A percentile compares a stretch with the other conserved stretches of the same genome.
These are phyloP conservation scores for Silurus asotus DNA, from an alignment of 2,113 vertebrate species.

Conservation along the genomic window DNA sequence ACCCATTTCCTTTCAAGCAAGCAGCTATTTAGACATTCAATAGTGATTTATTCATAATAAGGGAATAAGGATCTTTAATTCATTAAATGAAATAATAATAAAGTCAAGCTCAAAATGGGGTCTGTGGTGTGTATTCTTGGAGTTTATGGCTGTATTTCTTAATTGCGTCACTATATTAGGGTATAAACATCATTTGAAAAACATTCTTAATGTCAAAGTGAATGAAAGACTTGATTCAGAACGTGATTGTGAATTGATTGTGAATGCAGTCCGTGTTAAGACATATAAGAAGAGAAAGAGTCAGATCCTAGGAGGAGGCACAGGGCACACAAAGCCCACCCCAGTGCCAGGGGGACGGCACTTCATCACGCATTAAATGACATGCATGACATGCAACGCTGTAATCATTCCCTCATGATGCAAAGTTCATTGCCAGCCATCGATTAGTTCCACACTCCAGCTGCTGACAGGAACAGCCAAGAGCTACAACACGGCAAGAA, in stretches of 20 bases:
- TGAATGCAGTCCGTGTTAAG: constrained; percentile 23
- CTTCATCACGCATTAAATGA: constrained; percentile 11
- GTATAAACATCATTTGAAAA: not conserved
- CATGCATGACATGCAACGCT: constrained; percentile 27
- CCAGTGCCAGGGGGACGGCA: constrained; percentile 18
- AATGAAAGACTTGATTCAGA: not conserved
- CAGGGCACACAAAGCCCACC: not conserved
- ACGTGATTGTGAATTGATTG: not conserved
- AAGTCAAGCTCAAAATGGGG: not conserved
- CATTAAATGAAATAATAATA: not conserved
- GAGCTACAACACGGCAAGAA: constrained; percentile 10
- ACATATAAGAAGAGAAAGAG: not conserved
- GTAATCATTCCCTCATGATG: constrained; percentile 26
- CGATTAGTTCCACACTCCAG: constrained; percentile 45
- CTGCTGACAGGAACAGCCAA: constrained; percentile 41
- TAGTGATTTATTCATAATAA: not conserved
- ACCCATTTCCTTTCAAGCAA: not conserved
- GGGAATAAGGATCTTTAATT: not conserved
- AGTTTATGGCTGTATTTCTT: no score
- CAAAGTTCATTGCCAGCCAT: constrained; percentile 32
- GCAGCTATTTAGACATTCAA: not conserved
- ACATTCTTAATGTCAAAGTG: not conserved
- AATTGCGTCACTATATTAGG: no score
- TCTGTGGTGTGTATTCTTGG: no score
- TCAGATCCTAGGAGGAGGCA: not conserved